A percentile compares a stretch with the other conserved stretches of the same genome.
Conservation (phyloP, 2,888 invertebrate genomes). For the Cremastinae sp. region DNA sequence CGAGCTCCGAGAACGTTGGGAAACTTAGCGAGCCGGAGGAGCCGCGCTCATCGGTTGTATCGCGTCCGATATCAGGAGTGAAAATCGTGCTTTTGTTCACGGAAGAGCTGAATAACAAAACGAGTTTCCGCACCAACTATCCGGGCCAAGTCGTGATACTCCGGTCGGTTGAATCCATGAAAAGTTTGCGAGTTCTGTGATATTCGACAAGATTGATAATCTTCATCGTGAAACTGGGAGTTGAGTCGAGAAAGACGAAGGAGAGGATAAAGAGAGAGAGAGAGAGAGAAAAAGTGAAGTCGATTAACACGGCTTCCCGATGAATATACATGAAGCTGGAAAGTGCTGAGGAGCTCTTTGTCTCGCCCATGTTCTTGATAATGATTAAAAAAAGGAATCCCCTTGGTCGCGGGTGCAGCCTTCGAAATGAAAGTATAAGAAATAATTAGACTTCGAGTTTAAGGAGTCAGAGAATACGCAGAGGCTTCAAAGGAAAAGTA, state of each 20-base stretch:
- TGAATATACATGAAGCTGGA: conserved; percentile 14
- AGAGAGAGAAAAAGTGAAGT: background rate
- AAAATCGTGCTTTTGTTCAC: no score
- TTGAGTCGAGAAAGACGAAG: background rate
- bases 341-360: conserved; percentile 7
- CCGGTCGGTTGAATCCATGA: conserved; percentile 16
- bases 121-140: conserved; percentile 16
- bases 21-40: conserved; percentile 19
- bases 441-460: conserved; percentile 20
- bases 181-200: conserved; percentile 23
- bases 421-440: background rate
- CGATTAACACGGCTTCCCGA: background rate
- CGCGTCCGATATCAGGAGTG: no score
- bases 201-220: background rate
- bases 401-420: background rate
- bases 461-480: background rate
- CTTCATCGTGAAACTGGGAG: conserved; percentile 4
- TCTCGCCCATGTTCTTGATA: conserved; percentile 6
- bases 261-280: background rate
- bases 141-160: background rate
- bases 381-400: conserved; percentile 1
- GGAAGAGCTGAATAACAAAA: background rate
- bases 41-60: no score
- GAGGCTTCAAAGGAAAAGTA: background rate
- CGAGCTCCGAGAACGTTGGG: conserved; percentile 2